phyloP scores from a whole-genome alignment of 2,888 invertebrate species.

The Chloromyia formosa region DNA sequence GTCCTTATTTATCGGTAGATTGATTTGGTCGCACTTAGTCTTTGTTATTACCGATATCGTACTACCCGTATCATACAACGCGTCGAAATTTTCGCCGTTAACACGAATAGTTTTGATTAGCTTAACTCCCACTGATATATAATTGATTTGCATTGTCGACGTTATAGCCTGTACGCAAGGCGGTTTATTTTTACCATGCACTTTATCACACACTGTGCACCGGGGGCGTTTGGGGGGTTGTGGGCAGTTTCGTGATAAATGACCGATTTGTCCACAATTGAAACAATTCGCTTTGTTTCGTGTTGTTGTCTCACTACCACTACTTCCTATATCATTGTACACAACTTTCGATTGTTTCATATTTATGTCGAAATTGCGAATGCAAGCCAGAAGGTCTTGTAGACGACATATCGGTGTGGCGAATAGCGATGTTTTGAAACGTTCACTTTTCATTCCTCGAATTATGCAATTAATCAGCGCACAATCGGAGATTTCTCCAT shows the following conservation, averaged over 20 bases:
- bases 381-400: not conserved
- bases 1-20: not conserved
- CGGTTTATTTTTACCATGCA: not conserved
- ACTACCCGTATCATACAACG: not conserved
- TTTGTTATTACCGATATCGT: not conserved
- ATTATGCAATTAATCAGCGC: not conserved
- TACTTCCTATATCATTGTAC: not conserved
- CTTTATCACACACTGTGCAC: not conserved
- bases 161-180: constrained; percentile 1
- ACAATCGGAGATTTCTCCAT: not conserved
- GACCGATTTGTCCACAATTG: not conserved
- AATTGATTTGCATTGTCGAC: no score
- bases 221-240: constrained; percentile 13
- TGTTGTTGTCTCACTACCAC: not conserved
- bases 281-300: not conserved
- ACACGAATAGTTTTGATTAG: not conserved
- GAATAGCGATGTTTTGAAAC: not conserved
- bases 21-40: not conserved
- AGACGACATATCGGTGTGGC: not conserved
- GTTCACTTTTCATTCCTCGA: not conserved
- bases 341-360: not conserved
- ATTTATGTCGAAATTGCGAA: not conserved
- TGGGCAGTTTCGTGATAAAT: constrained; percentile 1
- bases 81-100: not conserved
- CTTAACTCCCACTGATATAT: not conserved